Conservation (phyloP, 2,797 vertebrate species). For the Gouania willdenowi region DNA sequence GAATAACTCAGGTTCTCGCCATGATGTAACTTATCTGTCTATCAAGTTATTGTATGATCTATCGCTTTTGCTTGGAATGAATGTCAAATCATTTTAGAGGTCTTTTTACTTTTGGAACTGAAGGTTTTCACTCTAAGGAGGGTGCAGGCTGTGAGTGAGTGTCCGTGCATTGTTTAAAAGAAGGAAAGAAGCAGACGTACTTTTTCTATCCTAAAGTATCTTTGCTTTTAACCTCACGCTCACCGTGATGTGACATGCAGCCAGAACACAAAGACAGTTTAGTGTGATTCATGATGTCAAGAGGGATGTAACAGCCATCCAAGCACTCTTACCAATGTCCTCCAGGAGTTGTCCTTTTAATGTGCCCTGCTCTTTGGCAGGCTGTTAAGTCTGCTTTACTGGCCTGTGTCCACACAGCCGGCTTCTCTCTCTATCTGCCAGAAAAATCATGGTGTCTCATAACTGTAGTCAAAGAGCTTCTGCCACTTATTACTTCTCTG, state of each 20-base stretch:
- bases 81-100: slow-evolving; percentile 50
- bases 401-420: slow-evolving; percentile 18
- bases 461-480: slow-evolving; percentile 40
- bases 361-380: slow-evolving; percentile 30
- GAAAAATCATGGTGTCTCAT: slow-evolving; percentile 25
- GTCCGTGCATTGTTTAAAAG: slow-evolving; percentile 27
- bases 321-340: slow-evolving; percentile 29
- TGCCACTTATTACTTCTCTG: slow-evolving; percentile 21
- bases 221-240: slow-evolving; percentile 17
- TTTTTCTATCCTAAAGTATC: slow-evolving; percentile 29
- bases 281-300: slow-evolving; percentile 59
- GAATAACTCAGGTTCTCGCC: slow-evolving; percentile 83
- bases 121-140: slow-evolving; percentile 25
- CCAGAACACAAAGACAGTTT: slow-evolving; percentile 16
- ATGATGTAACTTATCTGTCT: slow-evolving; percentile 66
- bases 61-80: slow-evolving; percentile 64
- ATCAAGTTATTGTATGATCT: slow-evolving; percentile 62
- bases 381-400: slow-evolving; percentile 35
- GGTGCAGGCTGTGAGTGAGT: slow-evolving; percentile 21
- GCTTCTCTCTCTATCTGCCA: slow-evolving; percentile 34
- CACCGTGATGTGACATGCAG: slow-evolving; percentile 13
- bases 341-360: slow-evolving; percentile 38
- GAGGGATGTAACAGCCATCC: slow-evolving; percentile 66
- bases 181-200: slow-evolving; percentile 26
- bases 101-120: slow-evolving; percentile 26